These are phyloP conservation scores for Avahi laniger DNA, from an alignment of 2,797 vertebrate genomes.

Conservation along the genomic window DNA sequence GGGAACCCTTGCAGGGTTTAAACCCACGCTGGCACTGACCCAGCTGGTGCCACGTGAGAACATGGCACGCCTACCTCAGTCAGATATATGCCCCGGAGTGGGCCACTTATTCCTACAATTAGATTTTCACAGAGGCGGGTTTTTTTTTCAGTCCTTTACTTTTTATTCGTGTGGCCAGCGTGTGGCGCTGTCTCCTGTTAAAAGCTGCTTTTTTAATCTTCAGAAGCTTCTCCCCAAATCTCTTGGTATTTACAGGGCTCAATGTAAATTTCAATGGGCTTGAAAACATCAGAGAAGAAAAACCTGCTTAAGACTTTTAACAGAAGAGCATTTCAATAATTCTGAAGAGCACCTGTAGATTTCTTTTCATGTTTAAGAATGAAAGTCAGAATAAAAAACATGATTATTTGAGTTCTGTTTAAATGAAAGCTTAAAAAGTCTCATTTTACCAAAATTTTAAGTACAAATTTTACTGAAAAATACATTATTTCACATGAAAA, in stretches of 20 bases:
- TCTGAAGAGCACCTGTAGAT: background rate
- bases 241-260: background rate
- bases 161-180: constrained; percentile 54
- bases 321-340: background rate
- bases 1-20: background rate
- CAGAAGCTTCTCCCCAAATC: background rate
- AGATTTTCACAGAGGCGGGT: background rate
- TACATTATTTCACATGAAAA: background rate
- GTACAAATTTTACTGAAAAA: background rate
- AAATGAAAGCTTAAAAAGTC: background rate
- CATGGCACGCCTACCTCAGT: background rate
- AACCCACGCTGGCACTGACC: background rate
- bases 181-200: constrained; percentile 82
- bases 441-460: background rate
- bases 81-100: background rate
- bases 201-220: background rate
- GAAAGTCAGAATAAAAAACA: background rate
- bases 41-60: background rate
- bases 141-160: rapidly evolving
- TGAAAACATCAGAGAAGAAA: background rate
- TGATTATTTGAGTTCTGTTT: background rate
- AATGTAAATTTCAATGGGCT: background rate
- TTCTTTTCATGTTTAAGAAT: background rate
- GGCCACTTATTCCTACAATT: background rate
- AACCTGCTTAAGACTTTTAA: background rate